Base-by-base conservation (phyloP, 2,113 vertebrate species). In the Cricetomys ansorgei region DNA sequence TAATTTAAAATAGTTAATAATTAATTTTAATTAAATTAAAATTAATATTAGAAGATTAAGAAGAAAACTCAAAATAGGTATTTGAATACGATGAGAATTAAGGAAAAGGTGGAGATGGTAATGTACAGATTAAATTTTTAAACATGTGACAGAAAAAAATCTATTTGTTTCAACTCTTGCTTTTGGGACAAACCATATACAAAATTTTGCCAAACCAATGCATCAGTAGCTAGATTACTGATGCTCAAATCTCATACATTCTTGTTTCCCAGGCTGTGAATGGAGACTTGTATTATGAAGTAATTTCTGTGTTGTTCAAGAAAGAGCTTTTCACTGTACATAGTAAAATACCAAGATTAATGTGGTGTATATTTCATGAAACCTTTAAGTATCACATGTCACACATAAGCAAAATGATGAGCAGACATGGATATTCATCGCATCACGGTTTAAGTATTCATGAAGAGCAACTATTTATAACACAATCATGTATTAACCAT, bases 1-100 rank as follows among this genome's bases (percentile, higher is more conserved):
- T 53, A 53, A 23, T 55, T 69, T 87, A n/a, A 87, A 87, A 40
- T 70, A 40, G 34, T 15, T n/a, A n/a, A n/a, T n/a, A n/a, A n/a
- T n/a, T n/a, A n/a, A n/a, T n/a, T 31, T 59, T 45, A 76, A n/a
- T 70, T 69, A 69, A n/a, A 92, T 37, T 89, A n/a, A n/a, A n/a
- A n/a, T n/a, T n/a, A n/a, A n/a, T n/a, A n/a, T n/a, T 15, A 95
- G 81, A 69, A 94, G 76, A 94, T 86, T 72, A 89, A 64, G n/a
- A 79, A 90, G 75, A 75, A 25, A 65, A 48, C 34, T 76, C 50
- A 77, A 79, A 83, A 40, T 57, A 53, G 17, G 40, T 45, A 43
- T 45, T 76, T 89, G 9, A 75, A 43, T 62, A 95, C 29, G 11
- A 7, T 81, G 69, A 69, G 25, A 83, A 83, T 73, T 8, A n/a